Percentiles rank a stretch among this genome's conserved stretches.
phyloP scores from a whole-genome alignment of 2,113 vertebrate species.

The Scolopax mira region DNA sequence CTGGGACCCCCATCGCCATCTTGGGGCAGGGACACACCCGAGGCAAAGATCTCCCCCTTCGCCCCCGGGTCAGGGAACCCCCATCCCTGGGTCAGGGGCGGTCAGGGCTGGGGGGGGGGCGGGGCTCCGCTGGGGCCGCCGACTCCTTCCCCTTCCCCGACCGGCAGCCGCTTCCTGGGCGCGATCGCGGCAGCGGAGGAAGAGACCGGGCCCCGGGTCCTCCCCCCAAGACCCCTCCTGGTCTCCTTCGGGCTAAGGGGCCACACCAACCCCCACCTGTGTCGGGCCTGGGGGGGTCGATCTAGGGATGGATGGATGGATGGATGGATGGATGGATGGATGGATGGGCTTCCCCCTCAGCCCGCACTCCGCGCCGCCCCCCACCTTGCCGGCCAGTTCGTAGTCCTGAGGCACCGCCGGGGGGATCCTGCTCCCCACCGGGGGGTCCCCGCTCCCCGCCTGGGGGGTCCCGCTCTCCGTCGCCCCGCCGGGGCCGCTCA shows the following conservation, averaged over 20 bases:
- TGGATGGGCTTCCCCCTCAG: too few relatives aligned
- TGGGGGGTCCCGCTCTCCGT: not conserved
- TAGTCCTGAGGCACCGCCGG: slow-evolving; percentile 2
- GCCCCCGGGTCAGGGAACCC: not conserved
- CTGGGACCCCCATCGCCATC: too few relatives aligned
- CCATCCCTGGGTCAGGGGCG: too few relatives aligned
- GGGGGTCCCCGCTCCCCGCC: not conserved
- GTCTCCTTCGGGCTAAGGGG: fast-evolving
- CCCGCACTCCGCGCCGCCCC: not conserved
- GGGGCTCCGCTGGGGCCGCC: not conserved
- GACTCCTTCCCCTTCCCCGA: not conserved
- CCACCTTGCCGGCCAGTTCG: slow-evolving; percentile 73
- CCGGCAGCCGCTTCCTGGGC: not conserved
- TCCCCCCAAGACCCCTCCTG: not conserved
- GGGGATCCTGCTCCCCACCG: not conserved
- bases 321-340: too few relatives aligned
- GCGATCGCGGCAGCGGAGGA: not conserved
- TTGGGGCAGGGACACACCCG: not conserved
- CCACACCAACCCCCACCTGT: not conserved
- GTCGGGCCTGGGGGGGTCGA: too few relatives aligned
- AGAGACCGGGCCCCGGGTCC: not conserved
- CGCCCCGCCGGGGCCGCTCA: not conserved
- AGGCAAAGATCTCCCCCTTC: not conserved
- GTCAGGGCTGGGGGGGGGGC: not conserved
- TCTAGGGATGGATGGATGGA: too few relatives aligned